Base-by-base conservation (phyloP, 2,888 invertebrate genomes). In the Sesia bembeciformis region DNA sequence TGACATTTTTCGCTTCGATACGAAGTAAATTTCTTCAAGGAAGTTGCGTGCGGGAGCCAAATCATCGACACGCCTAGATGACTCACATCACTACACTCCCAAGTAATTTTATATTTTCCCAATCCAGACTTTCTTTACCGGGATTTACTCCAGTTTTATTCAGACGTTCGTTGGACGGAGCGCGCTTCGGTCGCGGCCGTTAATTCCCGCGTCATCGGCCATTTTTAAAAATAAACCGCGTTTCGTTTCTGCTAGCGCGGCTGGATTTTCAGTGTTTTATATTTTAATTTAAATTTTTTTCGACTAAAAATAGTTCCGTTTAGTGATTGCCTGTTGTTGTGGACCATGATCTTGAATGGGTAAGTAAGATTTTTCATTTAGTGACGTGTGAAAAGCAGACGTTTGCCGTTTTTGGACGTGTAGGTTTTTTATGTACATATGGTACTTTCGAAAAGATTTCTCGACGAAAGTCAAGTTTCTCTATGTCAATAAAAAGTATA, bases 31-130 rank as follows among this genome's bases (percentile, higher is more conserved):
- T 23, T 23, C 23, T 23, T 23, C 23, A 23, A 23, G 23, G 23
- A 23, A 23, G 23, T 23, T 23, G 23, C 23, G 23, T 23, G 23
- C 23, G 23, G 23, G 23, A 23, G 23, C 23, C 23, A 23, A 23
- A 23, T 41, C 4, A 46, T 8, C 46, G 46, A 46, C 23, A 46
- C 4, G 46, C 23, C 8, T 46, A 4, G 7, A 46, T n/a, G 4
- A 6, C 7, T n/a, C 46, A 0, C 46, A 46, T 46, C 46, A n/a
- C 46, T 46, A 46, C 8, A 23, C 23, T 3, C 46, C 8, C 46
- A 59, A 63, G 82, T 78, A 80, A 84, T 81, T 78, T 82, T 83
- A 84, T 81, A 84, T 85, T 79, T 81, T 72, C 75, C 78, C 67
- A 71, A 77, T 78, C 78, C 79, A 70, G 74, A 78, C 77, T 74